Conservation (phyloP, 2,113 vertebrate genomes). For the Cyprinus carpio region DNA sequence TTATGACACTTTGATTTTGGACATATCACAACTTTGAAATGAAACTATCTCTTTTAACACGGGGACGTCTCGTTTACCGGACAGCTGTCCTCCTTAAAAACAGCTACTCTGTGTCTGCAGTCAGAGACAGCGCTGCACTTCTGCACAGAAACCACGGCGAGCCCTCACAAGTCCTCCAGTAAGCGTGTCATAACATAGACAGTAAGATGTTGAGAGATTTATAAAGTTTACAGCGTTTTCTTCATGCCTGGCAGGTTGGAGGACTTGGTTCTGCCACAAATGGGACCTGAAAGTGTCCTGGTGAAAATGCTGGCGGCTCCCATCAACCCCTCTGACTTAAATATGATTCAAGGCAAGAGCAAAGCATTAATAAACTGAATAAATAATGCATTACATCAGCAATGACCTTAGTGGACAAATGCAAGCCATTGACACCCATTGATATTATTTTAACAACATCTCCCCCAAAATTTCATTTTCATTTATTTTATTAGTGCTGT, state of each 20-base stretch:
- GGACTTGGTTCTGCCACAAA: slow-evolving; percentile 68
- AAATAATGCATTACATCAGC: neutral
- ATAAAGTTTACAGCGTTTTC: neutral
- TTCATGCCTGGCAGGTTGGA: slow-evolving; percentile 76
- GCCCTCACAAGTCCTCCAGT: slow-evolving; percentile 72
- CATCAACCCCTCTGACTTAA: slow-evolving; percentile 93
- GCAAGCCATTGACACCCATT: neutral
- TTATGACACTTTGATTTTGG: neutral
- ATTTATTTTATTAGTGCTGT: no score
- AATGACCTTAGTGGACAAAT: neutral
- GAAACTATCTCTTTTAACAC: neutral
- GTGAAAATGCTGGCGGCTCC: slow-evolving; percentile 92
- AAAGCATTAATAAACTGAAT: neutral
- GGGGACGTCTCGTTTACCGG: neutral
- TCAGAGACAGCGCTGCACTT: slow-evolving; percentile 59
- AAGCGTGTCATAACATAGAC: slow-evolving; percentile 52
- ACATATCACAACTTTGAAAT: slow-evolving; percentile 6
- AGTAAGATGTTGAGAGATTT: neutral
- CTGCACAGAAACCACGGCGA: slow-evolving; percentile 72
- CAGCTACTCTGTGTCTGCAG: slow-evolving; percentile 42
- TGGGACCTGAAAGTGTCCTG: slow-evolving; percentile 76
- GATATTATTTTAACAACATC: neutral
- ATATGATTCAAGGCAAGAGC: slow-evolving; percentile 91
- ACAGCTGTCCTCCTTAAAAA: neutral
- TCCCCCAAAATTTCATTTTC: neutral